Conservation (phyloP, 2,797 vertebrate genomes). For the Alosa sapidissima region DNA sequence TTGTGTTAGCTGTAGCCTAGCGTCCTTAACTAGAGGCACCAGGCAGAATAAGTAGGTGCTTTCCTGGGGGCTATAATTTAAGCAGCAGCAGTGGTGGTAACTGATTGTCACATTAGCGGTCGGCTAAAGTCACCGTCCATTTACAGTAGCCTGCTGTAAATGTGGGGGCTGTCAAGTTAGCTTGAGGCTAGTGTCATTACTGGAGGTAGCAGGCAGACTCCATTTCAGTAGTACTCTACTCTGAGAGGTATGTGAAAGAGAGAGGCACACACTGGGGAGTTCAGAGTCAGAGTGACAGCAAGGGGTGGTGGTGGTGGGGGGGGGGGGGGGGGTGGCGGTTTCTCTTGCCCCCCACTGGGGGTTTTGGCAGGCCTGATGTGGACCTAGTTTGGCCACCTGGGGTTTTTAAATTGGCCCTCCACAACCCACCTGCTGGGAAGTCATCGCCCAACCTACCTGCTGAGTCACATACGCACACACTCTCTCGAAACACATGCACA, state of each 20-base stretch:
- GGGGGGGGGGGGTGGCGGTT: background rate
- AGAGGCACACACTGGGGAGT: background rate
- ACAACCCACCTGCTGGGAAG: background rate
- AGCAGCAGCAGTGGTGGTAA: no score
- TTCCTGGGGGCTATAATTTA: no score
- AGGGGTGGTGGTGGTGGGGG: background rate
- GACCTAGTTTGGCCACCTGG: background rate
- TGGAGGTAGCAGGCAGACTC: no score
- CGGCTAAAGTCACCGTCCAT: no score
- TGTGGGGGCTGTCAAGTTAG: background rate
- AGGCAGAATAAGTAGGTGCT: no score
- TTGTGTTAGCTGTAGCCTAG: no score
- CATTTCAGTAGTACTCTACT: no score
- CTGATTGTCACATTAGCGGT: no score
- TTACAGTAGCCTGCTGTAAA: no score
- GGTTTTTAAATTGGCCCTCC: background rate
- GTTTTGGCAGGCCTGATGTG: background rate
- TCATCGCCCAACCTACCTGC: background rate
- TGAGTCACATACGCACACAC: background rate
- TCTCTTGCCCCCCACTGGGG: background rate
- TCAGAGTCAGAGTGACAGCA: background rate
- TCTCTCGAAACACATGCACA: background rate
- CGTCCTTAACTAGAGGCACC: no score
- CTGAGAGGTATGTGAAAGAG: background rate
- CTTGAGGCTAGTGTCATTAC: background rate